These are phyloP conservation scores for Thalassaphorura encarpata DNA, from an alignment of 1,140 invertebrate genomes.

Conservation along the genomic window DNA sequence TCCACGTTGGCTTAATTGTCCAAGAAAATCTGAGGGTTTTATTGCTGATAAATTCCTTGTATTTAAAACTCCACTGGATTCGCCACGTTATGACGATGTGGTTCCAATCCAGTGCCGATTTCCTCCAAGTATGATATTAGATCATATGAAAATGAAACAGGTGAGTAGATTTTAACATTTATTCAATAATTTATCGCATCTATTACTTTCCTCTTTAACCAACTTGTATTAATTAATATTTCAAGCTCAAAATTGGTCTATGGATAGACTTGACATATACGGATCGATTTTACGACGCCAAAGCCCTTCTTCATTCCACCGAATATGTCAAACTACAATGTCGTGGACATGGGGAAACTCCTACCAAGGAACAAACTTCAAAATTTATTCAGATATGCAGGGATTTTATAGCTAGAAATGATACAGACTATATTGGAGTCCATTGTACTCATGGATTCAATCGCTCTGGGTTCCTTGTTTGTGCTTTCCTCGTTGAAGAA, in stretches of 20 bases:
- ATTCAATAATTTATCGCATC: background rate
- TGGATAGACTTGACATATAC: slow-evolving; percentile 98
- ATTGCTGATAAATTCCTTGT: slow-evolving; percentile 74
- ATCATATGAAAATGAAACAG: slow-evolving; percentile 57
- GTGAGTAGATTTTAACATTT: slow-evolving; percentile 38
- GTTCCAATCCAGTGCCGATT: slow-evolving; percentile 64
- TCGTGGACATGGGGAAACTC: slow-evolving; percentile 71
- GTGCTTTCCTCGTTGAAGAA: slow-evolving; percentile 76
- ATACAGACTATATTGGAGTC: slow-evolving; percentile 70
- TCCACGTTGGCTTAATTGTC: slow-evolving; percentile 83
- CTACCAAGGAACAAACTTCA: slow-evolving; percentile 61
- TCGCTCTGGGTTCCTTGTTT: slow-evolving; percentile 88
- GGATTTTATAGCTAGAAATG: slow-evolving; percentile 66
- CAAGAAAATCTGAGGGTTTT: slow-evolving; percentile 63
- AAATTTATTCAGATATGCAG: slow-evolving; percentile 67
- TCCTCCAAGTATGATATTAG: slow-evolving; percentile 71
- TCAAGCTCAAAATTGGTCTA: slow-evolving; percentile 71
- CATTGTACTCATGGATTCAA: slow-evolving; percentile 99
- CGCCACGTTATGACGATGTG: slow-evolving; percentile 66
- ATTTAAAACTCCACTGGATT: slow-evolving; percentile 82
- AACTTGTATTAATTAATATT: background rate
- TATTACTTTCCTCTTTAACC: background rate
- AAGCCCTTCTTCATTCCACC: slow-evolving; percentile 62
- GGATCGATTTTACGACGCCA: slow-evolving; percentile 75
- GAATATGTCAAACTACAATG: slow-evolving; percentile 80